Evolutionary conservation across 1,140 invertebrate genomes (phyloP).

Genomic region (Drosophila santomea): DNA sequence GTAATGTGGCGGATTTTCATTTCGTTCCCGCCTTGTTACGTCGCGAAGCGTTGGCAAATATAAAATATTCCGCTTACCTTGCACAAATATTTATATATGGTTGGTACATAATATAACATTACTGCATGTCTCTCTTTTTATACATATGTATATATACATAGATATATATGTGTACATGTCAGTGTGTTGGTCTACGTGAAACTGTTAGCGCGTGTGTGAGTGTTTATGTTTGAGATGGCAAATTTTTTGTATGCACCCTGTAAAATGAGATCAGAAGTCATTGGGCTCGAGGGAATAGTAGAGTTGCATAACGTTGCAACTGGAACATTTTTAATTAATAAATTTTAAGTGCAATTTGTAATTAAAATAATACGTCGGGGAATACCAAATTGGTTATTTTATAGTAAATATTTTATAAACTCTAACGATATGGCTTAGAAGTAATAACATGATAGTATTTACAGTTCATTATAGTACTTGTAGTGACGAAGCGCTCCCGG

Average conservation of each 20-base stretch:
- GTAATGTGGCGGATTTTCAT: slow-evolving; percentile 28
- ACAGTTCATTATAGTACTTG: no score
- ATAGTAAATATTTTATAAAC: not conserved
- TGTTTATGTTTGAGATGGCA: slow-evolving; percentile 54
- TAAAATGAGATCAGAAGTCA: slow-evolving; percentile 17
- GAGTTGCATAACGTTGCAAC: not conserved
- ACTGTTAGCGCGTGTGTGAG: slow-evolving; percentile 19
- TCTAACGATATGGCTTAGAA: no score
- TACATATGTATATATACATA: slow-evolving; percentile 7
- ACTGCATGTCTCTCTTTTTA: slow-evolving; percentile 53
- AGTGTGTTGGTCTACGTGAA: slow-evolving; percentile 20
- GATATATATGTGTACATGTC: slow-evolving; percentile 14
- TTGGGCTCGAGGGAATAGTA: slow-evolving; percentile 3
- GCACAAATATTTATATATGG: slow-evolving; percentile 78
- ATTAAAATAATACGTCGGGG: not conserved
- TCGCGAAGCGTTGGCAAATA: slow-evolving; percentile 52
- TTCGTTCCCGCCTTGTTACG: slow-evolving; percentile 33
- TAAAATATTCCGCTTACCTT: slow-evolving; percentile 81
- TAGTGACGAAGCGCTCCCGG: no score
- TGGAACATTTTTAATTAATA: not conserved
- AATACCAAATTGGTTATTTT: not conserved
- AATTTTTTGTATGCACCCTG: slow-evolving; percentile 44
- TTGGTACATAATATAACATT: slow-evolving; percentile 71
- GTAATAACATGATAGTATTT: no score
- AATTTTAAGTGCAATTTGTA: not conserved